Base-by-base conservation (phyloP, 2,888 invertebrate genomes). In the Scaptomyza reducta region DNA sequence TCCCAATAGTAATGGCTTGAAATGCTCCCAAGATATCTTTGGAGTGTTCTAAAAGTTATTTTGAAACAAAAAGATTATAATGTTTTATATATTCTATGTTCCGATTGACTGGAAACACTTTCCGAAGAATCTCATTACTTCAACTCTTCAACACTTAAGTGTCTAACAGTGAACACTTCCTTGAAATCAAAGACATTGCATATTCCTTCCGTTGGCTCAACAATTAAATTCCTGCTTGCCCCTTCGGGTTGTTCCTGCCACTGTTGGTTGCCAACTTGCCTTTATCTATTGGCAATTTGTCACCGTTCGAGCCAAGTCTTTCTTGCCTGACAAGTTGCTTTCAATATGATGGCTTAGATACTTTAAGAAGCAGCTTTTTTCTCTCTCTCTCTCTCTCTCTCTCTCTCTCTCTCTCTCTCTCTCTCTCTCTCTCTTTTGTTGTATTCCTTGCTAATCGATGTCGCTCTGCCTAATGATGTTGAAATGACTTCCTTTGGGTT, bases 381-480 rank as follows among this genome's bases (percentile, higher is more conserved):
- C 31, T 13, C 14, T 38, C 6, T 13, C 13, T 31, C 27, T 27
- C 27, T 27, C 9, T 5, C 31, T 35, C 35, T 35, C n/a, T 35
- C 35, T 35, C 35, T 6, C 35, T n/a, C 35, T 35, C 31, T 13
- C 10, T 13, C 9, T 31, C 13, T 38, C 35, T 29, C 31, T 18
- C 18, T n/a, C n/a, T n/a, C n/a, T n/a, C n/a, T n/a, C n/a, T n/a
- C n/a, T n/a, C n/a, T n/a, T n/a, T n/a, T n/a, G n/a, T 35, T 18
- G 27, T 14, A 47, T 27, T 33, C 31, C 4, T 54, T 54, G 69
- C 47, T 74, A 56, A 62, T 75, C 62, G 74, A 59, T 74, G 61
- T 40, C 44, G 66, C 75, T 66, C 75, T 71, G 76, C 69, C 73
- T 79, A 77, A 80, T 85, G 80, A 85, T 67, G 70, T 74, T 67